A percentile compares a stretch with the other conserved stretches of the same genome.
phyloP scores from a whole-genome alignment of 2,797 vertebrate species.

The Dicrostonyx torquatus region DNA sequence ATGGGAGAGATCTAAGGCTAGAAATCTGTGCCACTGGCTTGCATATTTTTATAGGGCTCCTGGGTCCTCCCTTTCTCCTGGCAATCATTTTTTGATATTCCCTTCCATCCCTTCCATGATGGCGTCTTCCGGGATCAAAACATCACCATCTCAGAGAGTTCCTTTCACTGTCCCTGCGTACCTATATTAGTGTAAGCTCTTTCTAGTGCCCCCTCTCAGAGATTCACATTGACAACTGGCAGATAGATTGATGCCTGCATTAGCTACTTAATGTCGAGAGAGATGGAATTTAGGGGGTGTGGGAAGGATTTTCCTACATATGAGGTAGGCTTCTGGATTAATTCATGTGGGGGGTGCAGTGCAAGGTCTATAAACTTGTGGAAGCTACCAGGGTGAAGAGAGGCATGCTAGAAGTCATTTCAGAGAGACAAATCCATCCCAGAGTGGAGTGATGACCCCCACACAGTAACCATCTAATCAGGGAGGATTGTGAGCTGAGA shows the following conservation, averaged over 20 bases:
- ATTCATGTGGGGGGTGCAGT: background rate
- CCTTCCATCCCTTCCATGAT: background rate
- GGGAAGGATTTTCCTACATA: background rate
- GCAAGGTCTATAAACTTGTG: background rate
- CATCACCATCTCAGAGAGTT: background rate
- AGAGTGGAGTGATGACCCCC: background rate
- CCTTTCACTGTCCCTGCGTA: rapidly evolving
- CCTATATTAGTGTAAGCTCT: too few species aligned
- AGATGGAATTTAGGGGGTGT: background rate
- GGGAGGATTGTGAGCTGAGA: background rate
- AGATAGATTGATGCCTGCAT: background rate
- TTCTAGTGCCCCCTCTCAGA: background rate
- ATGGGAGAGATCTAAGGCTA: background rate
- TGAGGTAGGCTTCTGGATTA: background rate
- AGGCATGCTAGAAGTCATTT: background rate
- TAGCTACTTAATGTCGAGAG: background rate
- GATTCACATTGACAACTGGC: background rate
- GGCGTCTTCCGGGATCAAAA: background rate
- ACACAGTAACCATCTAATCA: too few species aligned
- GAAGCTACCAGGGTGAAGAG: background rate
- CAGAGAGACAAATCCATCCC: background rate
- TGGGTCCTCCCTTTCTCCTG: background rate
- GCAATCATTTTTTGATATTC: background rate
- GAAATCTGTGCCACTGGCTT: background rate
- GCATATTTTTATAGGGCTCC: background rate